Evolutionary conservation across 2,888 invertebrate species (phyloP), one percentile per base, ranked within the genome.

Genomic region (Stomorhina lunata): DNA sequence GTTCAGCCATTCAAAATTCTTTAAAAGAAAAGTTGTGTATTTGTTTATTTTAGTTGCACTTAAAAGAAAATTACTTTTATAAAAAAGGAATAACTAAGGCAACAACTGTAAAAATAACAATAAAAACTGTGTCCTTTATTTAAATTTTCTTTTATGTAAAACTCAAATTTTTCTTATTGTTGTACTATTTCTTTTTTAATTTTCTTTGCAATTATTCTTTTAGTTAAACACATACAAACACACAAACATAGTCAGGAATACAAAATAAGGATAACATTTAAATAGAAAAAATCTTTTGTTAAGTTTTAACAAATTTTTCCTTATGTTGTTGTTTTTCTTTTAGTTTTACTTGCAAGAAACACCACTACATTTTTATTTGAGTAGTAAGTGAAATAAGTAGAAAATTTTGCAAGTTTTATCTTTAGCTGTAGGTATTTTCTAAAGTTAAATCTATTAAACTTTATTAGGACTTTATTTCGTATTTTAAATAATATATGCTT

Each of bases 211-310:
- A 53, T 65, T 63, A 45, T 43, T 5, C 53, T 71, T 57, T 15
- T 48, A 68, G 53, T 63, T 68, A 45, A 68, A 27, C 34, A 9
- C 40, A 37, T 10, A n/a, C 37, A 53, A 5, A 34, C 34, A 55
- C 20, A 50, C 12, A 40, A 12, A 48, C 22, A 48, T 4, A 34
- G 2, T 27, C 34, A 34, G 17, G 9, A 10, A 9, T 4, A 17
- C 10, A 22, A 57, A 32, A 22, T 15, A 45, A 29, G 15, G 55
- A 32, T 32, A 34, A 37, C 34, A 73, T 43, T 29, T 57, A 6
- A 59, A 32, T 48, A 69, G 69, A 53, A 63, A 55, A 68, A 63
- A 68, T 57, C 71, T 81, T 81, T 76, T 69, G 65, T 81, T 37
- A 27, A n/a, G 22, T 76, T 76, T 68, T 53, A 63, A 57, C 53